Base-by-base conservation (phyloP, 2,888 invertebrate genomes). In the Dexiosoma caninum region DNA sequence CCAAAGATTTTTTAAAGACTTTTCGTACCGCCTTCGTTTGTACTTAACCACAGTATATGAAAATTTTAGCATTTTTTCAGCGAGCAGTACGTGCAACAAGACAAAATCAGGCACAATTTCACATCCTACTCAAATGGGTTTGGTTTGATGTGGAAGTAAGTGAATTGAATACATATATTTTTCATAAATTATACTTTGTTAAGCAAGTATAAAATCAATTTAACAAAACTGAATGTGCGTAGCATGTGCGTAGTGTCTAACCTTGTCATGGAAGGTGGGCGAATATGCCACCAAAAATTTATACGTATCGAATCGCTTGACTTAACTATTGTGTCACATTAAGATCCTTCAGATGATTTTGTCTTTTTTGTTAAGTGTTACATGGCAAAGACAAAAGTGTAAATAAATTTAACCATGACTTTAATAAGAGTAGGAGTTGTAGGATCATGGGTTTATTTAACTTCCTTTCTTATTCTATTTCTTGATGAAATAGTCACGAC, bases 61-160 rank as follows among this genome's bases (percentile, higher is more conserved):
- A 44, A 49, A 32, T 21, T 60, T 44, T 16, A 23, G 10, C 40
- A 10, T 8, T 19, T 60, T 62, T n/a, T n/a, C 55, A 35, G 9
- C 9, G 35, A 27, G 6, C 3, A 27, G 27, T 3, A 5, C 3
- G 3, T 19, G 19, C 51, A 59, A 74, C 55, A 23, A 23, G 46
- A 30, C 59, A 21, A 57, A 60, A 70, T 44, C 64, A 71, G 75
- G 46, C 62, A 78, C 71, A 78, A 77, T 57, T 49, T 57, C 42
- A 71, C 71, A 74, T 66, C 83, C 83, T 79, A 83, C 83, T 79
- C 83, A 80, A 80, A 82, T 74, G 76, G 79, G 79, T 72, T 77
- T 49, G 76, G 79, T 60, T 69, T n/a, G 32, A n/a, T 37, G 16
- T 70, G 5, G 16, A 59, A 16, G 27, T 67, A 55, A 67, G 27